A percentile compares a stretch with the other conserved stretches of the same genome.
phyloP scores from a whole-genome alignment of 2,797 vertebrate species.

The Yasuhikotakia modesta region DNA sequence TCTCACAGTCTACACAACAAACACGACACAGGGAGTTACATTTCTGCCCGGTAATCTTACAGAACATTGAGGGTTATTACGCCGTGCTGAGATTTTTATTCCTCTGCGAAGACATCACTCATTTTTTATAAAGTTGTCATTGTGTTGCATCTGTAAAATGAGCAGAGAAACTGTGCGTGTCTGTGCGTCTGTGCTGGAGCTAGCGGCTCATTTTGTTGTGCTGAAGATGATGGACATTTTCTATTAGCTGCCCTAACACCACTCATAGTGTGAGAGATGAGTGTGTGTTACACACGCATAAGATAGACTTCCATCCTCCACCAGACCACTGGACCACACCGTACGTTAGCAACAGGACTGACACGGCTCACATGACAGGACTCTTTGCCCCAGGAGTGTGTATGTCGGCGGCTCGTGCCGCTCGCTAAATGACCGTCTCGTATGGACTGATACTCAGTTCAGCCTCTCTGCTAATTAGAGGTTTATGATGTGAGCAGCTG shows the following conservation, averaged over 20 bases:
- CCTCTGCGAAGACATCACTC: slow-evolving; percentile 21
- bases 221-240: slow-evolving; percentile 52
- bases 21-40: neutral
- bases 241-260: slow-evolving; percentile 40
- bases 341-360: slow-evolving; percentile 26
- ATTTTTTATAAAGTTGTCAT: slow-evolving; percentile 35
- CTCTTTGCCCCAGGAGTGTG: slow-evolving; percentile 25
- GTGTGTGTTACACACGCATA: slow-evolving; percentile 13
- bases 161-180: slow-evolving; percentile 22
- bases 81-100: slow-evolving; percentile 16
- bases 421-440: slow-evolving; percentile 5
- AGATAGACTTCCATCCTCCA: slow-evolving; percentile 21
- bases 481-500: slow-evolving; percentile 75
- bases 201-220: slow-evolving; percentile 29
- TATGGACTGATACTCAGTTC: slow-evolving; percentile 59
- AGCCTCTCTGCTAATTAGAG: slow-evolving; percentile 70
- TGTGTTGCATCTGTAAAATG: slow-evolving; percentile 39
- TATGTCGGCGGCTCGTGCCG: neutral
- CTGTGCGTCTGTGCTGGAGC: slow-evolving; percentile 24
- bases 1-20: neutral
- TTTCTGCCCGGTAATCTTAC: slow-evolving; percentile 24
- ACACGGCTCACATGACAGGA: slow-evolving; percentile 21
- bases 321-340: neutral
- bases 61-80: slow-evolving; percentile 17
- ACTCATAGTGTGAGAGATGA: slow-evolving; percentile 24